A percentile compares a stretch with the other conserved stretches of the same genome.
phyloP scores from a whole-genome alignment of 2,113 vertebrate species.

The Equus quagga region DNA sequence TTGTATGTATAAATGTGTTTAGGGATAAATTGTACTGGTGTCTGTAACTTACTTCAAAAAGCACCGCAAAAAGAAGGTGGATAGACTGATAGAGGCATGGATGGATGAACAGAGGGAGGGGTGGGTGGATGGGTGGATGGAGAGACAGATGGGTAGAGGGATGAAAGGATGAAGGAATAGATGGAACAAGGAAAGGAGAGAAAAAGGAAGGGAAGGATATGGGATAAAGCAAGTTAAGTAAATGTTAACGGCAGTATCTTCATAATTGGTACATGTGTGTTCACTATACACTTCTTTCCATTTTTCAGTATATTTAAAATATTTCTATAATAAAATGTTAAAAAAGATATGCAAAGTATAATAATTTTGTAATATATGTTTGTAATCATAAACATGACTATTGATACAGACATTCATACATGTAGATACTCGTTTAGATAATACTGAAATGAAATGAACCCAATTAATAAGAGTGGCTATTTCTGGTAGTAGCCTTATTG shows the following conservation, averaged over 20 bases:
- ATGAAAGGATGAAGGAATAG: not conserved
- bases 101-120: not conserved
- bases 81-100: not conserved
- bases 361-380: not conserved
- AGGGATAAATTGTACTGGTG: not conserved
- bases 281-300: not conserved
- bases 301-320: not conserved
- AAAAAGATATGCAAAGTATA: not conserved
- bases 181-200: no score
- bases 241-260: not conserved
- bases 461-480: not conserved
- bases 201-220: not conserved
- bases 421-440: not conserved
- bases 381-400: not conserved
- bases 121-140: not conserved
- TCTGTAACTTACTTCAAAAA: not conserved
- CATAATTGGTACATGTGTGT: not conserved
- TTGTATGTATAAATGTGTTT: not conserved
- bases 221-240: not conserved
- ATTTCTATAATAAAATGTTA: conserved; percentile 13
- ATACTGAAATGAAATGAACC: conserved; percentile 2
- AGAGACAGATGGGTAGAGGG: no score
- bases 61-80: not conserved
- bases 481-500: not conserved
- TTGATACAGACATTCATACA: not conserved